Evolutionary conservation across 2,113 vertebrate genomes (phyloP).

Genomic region (Rhinopomastus cyanomelas): DNA sequence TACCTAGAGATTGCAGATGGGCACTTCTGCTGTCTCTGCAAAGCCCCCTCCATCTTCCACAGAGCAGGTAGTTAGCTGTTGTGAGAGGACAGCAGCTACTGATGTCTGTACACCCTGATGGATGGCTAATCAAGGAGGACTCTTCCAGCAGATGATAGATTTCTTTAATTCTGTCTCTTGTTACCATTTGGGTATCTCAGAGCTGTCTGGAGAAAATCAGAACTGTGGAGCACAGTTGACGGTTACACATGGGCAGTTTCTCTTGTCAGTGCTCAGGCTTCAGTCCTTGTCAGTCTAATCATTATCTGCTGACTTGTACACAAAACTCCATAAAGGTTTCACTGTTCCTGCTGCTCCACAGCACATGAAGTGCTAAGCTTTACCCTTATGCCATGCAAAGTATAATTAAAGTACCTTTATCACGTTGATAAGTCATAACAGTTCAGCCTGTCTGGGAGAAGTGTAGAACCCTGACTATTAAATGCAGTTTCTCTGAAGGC

Average conservation of each 20-base stretch:
- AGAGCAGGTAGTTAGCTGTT: not conserved
- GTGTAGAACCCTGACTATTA: not conserved
- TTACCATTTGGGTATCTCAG: not conserved
- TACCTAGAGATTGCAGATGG: not conserved
- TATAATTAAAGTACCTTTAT: not conserved
- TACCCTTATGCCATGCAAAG: not conserved
- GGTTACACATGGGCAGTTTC: not conserved
- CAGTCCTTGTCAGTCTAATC: not conserved
- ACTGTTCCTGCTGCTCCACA: not conserved
- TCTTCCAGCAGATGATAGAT: not conserved
- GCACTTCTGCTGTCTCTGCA: slow-evolving; percentile 14
- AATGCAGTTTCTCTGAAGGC: not conserved
- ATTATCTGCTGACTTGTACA: not conserved
- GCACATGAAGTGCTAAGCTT: not conserved
- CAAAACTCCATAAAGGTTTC: not conserved
- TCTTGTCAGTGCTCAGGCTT: not conserved
- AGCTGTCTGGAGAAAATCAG: not conserved
- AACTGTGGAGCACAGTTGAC: not conserved
- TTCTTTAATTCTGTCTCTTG: not conserved
- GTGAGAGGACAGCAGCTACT: not conserved
- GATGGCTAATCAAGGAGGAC: not conserved
- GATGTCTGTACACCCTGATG: not conserved
- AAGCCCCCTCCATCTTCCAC: slow-evolving; percentile 2
- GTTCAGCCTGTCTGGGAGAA: not conserved
- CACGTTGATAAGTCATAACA: not conserved